A percentile compares a stretch with the other conserved stretches of the same genome.
phyloP scores from a whole-genome alignment of 2,797 vertebrate genomes.

The Sebastes aleutianus region DNA sequence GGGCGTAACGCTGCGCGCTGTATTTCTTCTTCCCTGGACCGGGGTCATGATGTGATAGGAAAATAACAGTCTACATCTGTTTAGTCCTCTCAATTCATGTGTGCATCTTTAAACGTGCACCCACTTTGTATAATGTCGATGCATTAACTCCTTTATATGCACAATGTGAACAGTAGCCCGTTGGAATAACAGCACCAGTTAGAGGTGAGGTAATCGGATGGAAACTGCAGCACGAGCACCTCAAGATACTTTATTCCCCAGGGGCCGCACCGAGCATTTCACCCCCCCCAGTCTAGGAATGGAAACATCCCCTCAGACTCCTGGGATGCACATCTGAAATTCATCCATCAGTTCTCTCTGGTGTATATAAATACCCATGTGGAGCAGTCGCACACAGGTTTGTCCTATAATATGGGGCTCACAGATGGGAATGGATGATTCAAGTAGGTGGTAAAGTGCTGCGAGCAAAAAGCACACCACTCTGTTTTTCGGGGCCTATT shows the following conservation, averaged over 20 bases:
- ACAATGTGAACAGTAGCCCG: slow-evolving; percentile 32
- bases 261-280: slow-evolving; percentile 22
- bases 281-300: slow-evolving; percentile 52
- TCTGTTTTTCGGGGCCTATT: slow-evolving; percentile 50
- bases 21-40: slow-evolving; percentile 8
- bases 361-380: slow-evolving; percentile 74
- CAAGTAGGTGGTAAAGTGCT: slow-evolving; percentile 55
- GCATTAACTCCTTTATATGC: slow-evolving; percentile 51
- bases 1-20: slow-evolving; percentile 10
- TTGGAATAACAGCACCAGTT: slow-evolving; percentile 38
- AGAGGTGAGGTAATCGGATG: slow-evolving; percentile 61
- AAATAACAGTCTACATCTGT: slow-evolving; percentile 64
- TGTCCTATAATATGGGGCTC: slow-evolving; percentile 64
- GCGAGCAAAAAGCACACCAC: slow-evolving; percentile 7
- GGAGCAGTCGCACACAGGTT: slow-evolving; percentile 57
- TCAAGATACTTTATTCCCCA: slow-evolving; percentile 55
- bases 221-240: slow-evolving; percentile 62
- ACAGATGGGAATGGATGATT: slow-evolving; percentile 59
- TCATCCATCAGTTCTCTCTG: slow-evolving; percentile 76
- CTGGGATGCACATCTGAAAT: slow-evolving; percentile 72
- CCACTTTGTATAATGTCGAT: slow-evolving; percentile 54
- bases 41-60: slow-evolving; percentile 30
- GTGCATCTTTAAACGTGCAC: slow-evolving; percentile 35
- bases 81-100: slow-evolving; percentile 21
- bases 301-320: slow-evolving; percentile 64